Conservation (phyloP, 2,888 invertebrate genomes). For the Macrosoma leucophasiata region DNA sequence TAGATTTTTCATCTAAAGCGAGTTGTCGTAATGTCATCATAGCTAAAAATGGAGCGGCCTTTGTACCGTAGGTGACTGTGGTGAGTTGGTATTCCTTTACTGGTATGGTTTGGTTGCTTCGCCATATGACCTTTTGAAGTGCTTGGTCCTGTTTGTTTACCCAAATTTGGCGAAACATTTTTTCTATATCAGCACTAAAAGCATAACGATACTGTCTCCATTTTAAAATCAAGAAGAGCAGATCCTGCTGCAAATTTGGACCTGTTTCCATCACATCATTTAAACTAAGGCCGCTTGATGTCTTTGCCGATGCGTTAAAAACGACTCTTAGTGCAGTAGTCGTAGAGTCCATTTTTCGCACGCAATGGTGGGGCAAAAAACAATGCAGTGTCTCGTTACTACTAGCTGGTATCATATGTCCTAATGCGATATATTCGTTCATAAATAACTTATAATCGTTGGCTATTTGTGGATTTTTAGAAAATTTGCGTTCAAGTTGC, state of each 20-base stretch:
- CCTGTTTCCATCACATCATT: conserved; percentile 10
- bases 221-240: conserved; percentile 13
- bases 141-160: not conserved
- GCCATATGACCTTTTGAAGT: conserved; percentile 1
- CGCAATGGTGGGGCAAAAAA: conserved; percentile 12
- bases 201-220: conserved; percentile 13
- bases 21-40: conserved; percentile 5
- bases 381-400: not conserved
- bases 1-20: conserved; percentile 7
- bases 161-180: conserved; percentile 1
- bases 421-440: conserved; percentile 13
- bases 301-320: conserved; percentile 11
- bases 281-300: conserved; percentile 7
- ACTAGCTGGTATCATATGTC: conserved; percentile 15
- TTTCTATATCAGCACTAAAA: conserved; percentile 4
- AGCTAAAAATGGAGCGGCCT: no score
- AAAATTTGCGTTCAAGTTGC: conserved; percentile 18
- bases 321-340: conserved; percentile 11
- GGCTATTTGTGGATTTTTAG: conserved; percentile 10
- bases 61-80: conserved; percentile 5
- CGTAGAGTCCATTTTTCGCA: conserved; percentile 10
- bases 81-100: not conserved
- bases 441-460: conserved; percentile 19
- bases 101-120: not conserved
- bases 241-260: conserved; percentile 17